Evolutionary conservation across 37 sponge, comb jelly and placozoan species (phyloP), one percentile per base, ranked within the genome.

Genomic region (Theonella swinhoei): DNA sequence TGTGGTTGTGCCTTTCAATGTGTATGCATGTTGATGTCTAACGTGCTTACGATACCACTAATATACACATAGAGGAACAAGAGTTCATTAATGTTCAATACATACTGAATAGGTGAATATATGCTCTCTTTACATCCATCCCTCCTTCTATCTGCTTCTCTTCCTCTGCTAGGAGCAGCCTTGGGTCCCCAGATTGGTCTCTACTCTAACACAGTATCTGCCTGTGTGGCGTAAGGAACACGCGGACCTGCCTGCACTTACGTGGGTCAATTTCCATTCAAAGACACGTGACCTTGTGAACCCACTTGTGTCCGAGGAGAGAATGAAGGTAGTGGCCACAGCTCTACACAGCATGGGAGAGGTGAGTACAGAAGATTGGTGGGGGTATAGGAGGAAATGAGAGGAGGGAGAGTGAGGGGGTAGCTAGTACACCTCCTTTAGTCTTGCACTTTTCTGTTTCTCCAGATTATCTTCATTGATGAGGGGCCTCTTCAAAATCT

Each of bases 281-380:
- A 80, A 88, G 39, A 83, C 86, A 0, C 43, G 80, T 34, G 68
- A 83, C 22, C 23, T 42, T 28, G 67, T 96, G 30, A 96, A 96
- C 72, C 96, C 96, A n/a, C 80, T 96, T 19, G 93, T 96, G 28
- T 67, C 90, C 0, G 83, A 84, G 47, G 86, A 82, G n/a, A 37
- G 31, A 4, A 80, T 96, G 65, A 76, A 42, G 32, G 39, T 58
- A 24, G 65, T 79, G 9, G 80, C 88, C 22, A 37, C 60, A 8
- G 74, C 80, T 40, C 88, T 96, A 4, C 83, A 92, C 59, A 86
- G 81, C 62, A 96, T 84, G 74, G 96, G 96, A 74, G 96, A 96
- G 82, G 95, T 94, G 42, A 76, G 84, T 42, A 30, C 0, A n/a
- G n/a, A n/a, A n/a, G n/a, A n/a, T n/a, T n/a, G n/a, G 31, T 26